Base-by-base conservation (phyloP, 2,888 invertebrate species). In the Coecobrya sp. region DNA sequence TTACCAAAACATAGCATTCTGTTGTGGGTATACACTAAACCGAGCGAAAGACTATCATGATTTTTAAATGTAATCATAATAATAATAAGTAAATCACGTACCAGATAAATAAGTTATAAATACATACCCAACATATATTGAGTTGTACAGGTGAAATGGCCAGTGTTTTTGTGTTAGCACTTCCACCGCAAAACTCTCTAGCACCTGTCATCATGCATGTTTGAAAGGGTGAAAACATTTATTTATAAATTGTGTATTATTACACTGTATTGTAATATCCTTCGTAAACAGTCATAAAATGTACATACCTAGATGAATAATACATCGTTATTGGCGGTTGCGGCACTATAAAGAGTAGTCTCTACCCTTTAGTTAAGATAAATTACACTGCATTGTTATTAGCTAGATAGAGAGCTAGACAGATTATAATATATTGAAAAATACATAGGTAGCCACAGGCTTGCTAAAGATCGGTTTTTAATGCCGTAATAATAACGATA, bases 31-130 rank as follows among this genome's bases (percentile, higher is more conserved):
- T 10, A 49, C 8, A 0, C 0, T 22, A 76, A 42, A 11, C 49
- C 76, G 88, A 88, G 88, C 88, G 88, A 88, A 88, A 79, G 88
- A 88, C 88, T 88, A 88, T 88, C 88, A 88, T 87, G 52, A 76
- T 76, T 49, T 52, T 82, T n/a, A 27, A 45, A 59, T 27, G 22
- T 65, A 65, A 19, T 52, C 36, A 52, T 52, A 52, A 16, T 52
- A 52, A 52, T 16, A 52, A n/a, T 22, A 65, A 22, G 65, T 52
- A 52, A 16, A 52, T 52, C 16, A 52, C 16, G 52, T 52, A 52
- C 52, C 36, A 36, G 36, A 36, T 36, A 36, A 36, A 52, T 52
- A 52, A 11, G 11, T 52, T 16, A 52, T 45, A 45, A 5, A 11
- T 11, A 45, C 45, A 45, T 11, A 45, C 45, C 11, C 45, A 16